These are phyloP conservation scores for Lordiphosa mommai DNA, from an alignment of 1,140 invertebrate genomes.

Conservation along the genomic window DNA sequence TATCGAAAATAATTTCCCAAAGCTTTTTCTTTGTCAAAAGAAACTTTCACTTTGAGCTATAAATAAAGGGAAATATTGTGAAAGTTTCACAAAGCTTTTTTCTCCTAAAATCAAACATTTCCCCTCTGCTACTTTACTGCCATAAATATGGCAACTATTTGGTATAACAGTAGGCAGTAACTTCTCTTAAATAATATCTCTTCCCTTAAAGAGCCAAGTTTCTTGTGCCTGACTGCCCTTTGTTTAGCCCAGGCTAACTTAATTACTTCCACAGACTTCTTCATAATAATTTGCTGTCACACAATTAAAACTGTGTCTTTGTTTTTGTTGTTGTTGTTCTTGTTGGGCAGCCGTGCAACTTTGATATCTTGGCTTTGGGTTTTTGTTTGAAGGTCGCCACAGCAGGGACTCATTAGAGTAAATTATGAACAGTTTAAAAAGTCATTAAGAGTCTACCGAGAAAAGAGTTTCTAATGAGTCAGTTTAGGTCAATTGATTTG, in stretches of 20 bases:
- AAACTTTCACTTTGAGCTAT: too few species aligned
- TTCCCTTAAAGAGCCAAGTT: neutral
- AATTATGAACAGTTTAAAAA: conserved; percentile 63
- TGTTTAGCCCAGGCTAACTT: conserved; percentile 5
- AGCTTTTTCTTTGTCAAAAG: too few species aligned
- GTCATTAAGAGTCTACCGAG: conserved; percentile 23
- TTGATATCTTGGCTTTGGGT: conserved; percentile 10
- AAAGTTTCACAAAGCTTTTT: too few species aligned
- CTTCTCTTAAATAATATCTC: neutral
- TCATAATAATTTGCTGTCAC: neutral
- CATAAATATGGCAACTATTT: too few species aligned
- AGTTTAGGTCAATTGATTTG: conserved; percentile 15
- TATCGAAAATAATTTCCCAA: too few species aligned
- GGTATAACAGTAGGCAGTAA: neutral
- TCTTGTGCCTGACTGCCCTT: neutral
- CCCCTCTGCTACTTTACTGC: too few species aligned
- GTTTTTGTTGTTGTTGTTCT: neutral
- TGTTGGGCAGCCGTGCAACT: conserved; percentile 2
- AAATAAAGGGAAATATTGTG: too few species aligned
- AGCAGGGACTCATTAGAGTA: conserved; percentile 33
- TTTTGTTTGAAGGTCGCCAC: conserved; percentile 4
- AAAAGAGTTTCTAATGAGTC: neutral
- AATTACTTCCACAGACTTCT: conserved; percentile 4
- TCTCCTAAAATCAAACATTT: too few species aligned
- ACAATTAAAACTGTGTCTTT: conserved; percentile 11